These are phyloP conservation scores for Trematomus loennbergii DNA, from an alignment of 2,113 vertebrate genomes.

Conservation along the genomic window DNA sequence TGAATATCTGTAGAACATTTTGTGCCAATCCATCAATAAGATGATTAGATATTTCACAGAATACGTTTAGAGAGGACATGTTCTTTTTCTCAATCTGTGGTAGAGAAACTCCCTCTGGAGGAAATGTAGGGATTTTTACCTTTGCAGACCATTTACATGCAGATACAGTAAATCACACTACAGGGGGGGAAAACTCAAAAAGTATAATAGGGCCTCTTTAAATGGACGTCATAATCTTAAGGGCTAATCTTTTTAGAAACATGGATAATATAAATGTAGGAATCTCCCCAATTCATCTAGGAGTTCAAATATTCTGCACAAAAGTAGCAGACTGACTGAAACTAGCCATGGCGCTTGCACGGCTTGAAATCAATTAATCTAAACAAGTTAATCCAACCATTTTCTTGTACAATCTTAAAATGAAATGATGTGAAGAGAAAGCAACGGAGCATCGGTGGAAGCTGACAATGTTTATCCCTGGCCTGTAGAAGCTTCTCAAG, in stretches of 20 bases:
- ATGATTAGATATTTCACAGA: neutral
- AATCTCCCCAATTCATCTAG: too few species aligned
- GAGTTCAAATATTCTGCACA: neutral
- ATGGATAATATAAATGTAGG: neutral
- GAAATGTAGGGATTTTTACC: too few species aligned
- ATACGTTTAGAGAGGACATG: neutral
- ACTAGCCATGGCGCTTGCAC: neutral
- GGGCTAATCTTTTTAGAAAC: neutral
- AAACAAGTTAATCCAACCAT: neutral
- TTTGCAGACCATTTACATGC: too few species aligned
- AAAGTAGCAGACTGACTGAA: neutral
- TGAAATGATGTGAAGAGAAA: neutral
- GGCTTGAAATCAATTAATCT: too few species aligned
- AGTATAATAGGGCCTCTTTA: too few species aligned
- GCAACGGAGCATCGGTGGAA: neutral
- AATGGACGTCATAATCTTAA: neutral
- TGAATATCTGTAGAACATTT: neutral
- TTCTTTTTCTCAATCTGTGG: too few species aligned
- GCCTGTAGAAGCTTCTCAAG: neutral
- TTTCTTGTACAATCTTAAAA: neutral
- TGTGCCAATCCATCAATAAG: neutral
- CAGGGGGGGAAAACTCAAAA: too few species aligned
- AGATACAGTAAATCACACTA: too few species aligned
- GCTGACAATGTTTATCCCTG: slow-evolving; percentile 10
- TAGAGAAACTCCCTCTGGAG: too few species aligned